phyloP scores from a whole-genome alignment of 2,113 vertebrate genomes.

The Hyaena hyaena region DNA sequence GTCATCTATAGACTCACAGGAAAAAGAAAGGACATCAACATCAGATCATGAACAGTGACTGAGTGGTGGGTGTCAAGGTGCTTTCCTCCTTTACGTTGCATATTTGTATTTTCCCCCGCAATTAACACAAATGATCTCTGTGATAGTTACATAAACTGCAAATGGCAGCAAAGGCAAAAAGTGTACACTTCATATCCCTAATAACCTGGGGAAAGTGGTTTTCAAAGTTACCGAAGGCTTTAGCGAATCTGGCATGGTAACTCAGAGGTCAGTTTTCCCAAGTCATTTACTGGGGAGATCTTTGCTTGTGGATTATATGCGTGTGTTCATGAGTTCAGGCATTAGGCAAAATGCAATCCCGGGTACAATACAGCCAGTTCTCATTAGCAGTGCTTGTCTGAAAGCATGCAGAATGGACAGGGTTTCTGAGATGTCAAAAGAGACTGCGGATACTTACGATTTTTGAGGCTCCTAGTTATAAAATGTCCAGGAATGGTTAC shows the following conservation, averaged over 20 bases:
- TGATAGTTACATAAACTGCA: neutral
- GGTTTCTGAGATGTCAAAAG: neutral
- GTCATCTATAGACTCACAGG: neutral
- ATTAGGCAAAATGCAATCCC: neutral
- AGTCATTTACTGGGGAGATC: neutral
- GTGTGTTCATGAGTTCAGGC: neutral
- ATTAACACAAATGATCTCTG: neutral
- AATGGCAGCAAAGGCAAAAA: neutral
- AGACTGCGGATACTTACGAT: rapidly evolving
- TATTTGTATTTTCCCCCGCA: neutral
- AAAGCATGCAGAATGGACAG: neutral
- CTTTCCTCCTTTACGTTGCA: neutral
- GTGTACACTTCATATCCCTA: neutral
- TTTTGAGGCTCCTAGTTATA: neutral
- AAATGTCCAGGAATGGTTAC: neutral
- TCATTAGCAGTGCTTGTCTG: neutral
- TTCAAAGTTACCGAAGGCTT: neutral
- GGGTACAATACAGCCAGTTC: rapidly evolving
- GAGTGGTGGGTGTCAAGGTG: neutral
- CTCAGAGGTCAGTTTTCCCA: neutral
- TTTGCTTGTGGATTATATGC: neutral
- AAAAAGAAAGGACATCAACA: neutral
- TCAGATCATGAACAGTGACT: neutral
- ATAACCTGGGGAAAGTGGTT: neutral
- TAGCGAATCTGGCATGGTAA: neutral